Evolutionary conservation across 2,888 invertebrate species (phyloP), one percentile per base, ranked within the genome.

Genomic region (Dioctria rufipes): DNA sequence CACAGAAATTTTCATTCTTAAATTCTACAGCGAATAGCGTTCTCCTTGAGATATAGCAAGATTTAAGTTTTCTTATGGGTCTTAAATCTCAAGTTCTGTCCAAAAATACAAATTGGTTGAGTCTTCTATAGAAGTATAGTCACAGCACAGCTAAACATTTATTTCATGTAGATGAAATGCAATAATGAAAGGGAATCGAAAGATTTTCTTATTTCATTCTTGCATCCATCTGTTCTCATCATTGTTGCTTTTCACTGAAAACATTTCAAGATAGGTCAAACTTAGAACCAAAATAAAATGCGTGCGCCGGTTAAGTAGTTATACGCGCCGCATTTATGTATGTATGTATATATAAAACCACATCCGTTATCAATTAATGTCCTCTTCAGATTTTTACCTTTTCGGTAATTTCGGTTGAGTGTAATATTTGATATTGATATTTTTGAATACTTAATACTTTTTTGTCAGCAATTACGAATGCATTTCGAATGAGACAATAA

Each of bases 61-160:
- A 60, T 60, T 60, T 60, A 8, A 5, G 25, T 60, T 5, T 46
- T 60, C 60, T 60, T n/a, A 13, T 11, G 60, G n/a, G 11, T 5
- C 13, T n/a, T 25, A 60, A 60, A 60, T 60, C n/a, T 60, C 60
- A 11, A 60, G n/a, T 60, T 60, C 60, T 46, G 11, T 60, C 60
- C 60, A 60, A 60, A 60, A 60, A 60, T 60, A 60, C 60, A 60
- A 60, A 13, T 60, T 60, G 60, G n/a, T 60, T 60, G 6, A 46
- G 49, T 46, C 60, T 60, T 11, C 11, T 5, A 60, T 11, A 25
- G 25, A 1, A 0, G 25, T 0, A 25, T 25, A 25, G 25, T 25
- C 25, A 25, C 25, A 60, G 11, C 60, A 60, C 60, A 60, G n/a
- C 11, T 5, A 60, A 60, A 5, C 60, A 11, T 11, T 58, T 58